Evolutionary conservation across 2,797 vertebrate species (phyloP).

Genomic region (Hippoglossus hippoglossus): DNA sequence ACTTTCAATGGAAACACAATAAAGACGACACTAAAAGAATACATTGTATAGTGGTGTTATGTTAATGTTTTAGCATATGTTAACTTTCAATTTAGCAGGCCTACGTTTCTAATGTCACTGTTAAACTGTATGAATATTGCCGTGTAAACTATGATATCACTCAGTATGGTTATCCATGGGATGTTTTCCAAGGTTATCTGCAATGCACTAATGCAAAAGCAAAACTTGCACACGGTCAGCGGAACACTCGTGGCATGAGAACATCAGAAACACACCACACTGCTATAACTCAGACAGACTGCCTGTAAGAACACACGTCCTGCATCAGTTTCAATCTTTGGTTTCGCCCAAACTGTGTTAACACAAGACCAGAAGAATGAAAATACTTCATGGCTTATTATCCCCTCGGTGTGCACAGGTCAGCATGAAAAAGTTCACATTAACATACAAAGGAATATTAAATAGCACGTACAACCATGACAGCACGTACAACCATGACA

Average conservation of each 20-base stretch:
- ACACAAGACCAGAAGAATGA: no score
- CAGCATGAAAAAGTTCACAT: neutral
- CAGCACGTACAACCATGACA: neutral
- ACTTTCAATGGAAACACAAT: neutral
- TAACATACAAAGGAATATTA: neutral
- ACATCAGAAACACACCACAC: no score
- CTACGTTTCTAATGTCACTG: neutral
- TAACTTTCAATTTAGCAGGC: neutral
- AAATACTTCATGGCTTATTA: neutral
- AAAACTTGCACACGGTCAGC: no score
- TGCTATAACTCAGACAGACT: no score
- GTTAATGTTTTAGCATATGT: neutral
- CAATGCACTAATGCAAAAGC: no score
- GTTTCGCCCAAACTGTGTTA: no score
- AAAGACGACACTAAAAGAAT: neutral
- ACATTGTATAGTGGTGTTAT: neutral
- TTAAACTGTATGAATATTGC: neutral
- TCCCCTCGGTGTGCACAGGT: neutral
- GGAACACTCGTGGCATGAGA: no score
- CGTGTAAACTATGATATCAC: neutral
- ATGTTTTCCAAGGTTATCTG: no score
- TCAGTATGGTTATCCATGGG: neutral
- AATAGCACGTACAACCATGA: neutral
- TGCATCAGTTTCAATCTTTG: no score
- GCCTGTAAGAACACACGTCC: no score